Base-by-base conservation (phyloP, 2,888 invertebrate genomes). In the Oxycera nigricornis region DNA sequence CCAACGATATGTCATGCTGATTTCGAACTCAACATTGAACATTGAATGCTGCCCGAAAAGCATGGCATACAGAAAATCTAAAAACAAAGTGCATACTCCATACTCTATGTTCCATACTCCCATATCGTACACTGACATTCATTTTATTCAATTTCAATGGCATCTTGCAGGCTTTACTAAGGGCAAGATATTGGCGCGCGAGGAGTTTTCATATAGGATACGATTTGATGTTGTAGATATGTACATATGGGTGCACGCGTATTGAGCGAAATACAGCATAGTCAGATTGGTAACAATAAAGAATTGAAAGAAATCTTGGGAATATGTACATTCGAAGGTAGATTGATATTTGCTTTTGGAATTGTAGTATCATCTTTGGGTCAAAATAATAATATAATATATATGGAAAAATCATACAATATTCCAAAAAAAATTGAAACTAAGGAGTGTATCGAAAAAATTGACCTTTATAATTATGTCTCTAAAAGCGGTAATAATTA, bases 61-160 rank as follows among this genome's bases (percentile, higher is more conserved):
- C 39, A 65, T 65, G 65, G 41, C 41, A 65, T 41, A 65, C 35
- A 11, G 28, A 65, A 65, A 65, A 26, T 65, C 41, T 1, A 65
- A 65, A 41, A 65, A 65, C 22, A 65, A 65, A 65, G 65, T 65
- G 41, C 20, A 65, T 65, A 24, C 65, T 65, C 65, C 65, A 39
- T 24, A 65, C 41, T 65, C 65, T 26, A 24, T 41, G 55, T 46
- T n/a, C 46, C 17, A 3, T 31, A 11, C 41, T 26, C 41, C 65
- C 22, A 65, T 65, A 65, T 65, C 24, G 65, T 65, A 39, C 41
- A 24, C 65, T 65, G 65, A 65, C 65, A 65, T 65, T 65, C 65
- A 65, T 65, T 65, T 65, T 65, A 65, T 65, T 65, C 65, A 65
- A 65, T 65, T 65, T 65, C 41, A 65, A 65, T 65, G 65, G 65